A percentile compares a stretch with the other conserved stretches of the same genome.
Conservation (phyloP, 2,888 invertebrate species). For the Palloptera scutellata region DNA sequence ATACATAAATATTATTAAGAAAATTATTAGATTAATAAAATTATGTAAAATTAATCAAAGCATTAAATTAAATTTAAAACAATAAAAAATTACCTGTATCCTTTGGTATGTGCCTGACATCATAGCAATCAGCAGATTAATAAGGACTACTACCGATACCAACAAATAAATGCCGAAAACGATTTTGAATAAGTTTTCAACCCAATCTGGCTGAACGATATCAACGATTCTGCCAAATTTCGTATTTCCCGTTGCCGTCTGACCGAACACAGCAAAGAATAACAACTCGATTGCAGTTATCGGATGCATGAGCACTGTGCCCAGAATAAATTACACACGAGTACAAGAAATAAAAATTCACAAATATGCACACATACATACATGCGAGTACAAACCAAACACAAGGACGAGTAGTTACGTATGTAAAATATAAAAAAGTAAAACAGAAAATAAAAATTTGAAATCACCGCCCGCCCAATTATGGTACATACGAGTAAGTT, state of each 20-base stretch:
- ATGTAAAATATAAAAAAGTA: conserved; percentile 15
- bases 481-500: too few relatives aligned
- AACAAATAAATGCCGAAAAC: conserved; percentile 96
- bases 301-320: conserved; percentile 88
- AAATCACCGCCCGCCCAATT: conserved; percentile 10
- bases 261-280: conserved; percentile 98
- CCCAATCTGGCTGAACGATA: conserved; percentile 79
- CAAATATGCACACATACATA: conserved; percentile 32
- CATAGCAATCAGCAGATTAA: conserved; percentile 99
- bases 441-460: conserved; percentile 40
- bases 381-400: too few relatives aligned
- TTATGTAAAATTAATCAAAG: background rate
- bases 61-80: background rate
- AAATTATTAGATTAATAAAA: background rate
- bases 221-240: conserved; percentile 70
- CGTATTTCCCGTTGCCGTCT: conserved; percentile 84
- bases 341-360: background rate
- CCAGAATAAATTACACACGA: conserved; percentile 12
- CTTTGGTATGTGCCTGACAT: conserved; percentile 99
- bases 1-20: too few relatives aligned
- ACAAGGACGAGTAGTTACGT: conserved; percentile 11
- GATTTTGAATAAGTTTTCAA: conserved; percentile 85
- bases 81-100: conserved; percentile 78
- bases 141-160: conserved; percentile 98
- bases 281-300: conserved; percentile 95